phyloP scores from a whole-genome alignment of 2,113 vertebrate species.

The Lagopus leucura region DNA sequence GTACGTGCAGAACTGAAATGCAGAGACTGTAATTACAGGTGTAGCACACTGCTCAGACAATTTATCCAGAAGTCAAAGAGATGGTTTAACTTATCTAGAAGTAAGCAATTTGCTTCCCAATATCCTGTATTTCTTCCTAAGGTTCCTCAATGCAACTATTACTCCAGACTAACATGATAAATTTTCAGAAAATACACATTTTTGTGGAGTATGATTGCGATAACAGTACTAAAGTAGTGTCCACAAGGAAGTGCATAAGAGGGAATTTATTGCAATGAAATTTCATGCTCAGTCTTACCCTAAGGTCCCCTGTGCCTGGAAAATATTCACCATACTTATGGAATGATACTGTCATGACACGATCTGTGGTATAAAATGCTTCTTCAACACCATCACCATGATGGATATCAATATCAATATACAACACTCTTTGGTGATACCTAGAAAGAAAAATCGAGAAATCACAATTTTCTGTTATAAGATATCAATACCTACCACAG shows the following conservation, averaged over 20 bases:
- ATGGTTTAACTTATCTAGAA: background rate
- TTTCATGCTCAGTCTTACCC: constrained; percentile 75
- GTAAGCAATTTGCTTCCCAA: background rate
- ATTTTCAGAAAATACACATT: background rate
- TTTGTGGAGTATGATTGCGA: background rate
- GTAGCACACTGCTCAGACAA: background rate
- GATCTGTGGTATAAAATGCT: constrained; percentile 88
- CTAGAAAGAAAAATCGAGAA: constrained; percentile 59
- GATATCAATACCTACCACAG: background rate
- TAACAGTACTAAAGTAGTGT: background rate
- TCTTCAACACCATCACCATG: constrained; percentile 89
- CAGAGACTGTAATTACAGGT: background rate
- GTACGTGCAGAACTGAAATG: background rate
- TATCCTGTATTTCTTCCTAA: background rate
- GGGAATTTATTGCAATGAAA: background rate
- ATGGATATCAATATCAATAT: constrained; percentile 89
- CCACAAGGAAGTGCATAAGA: background rate
- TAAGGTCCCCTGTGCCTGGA: constrained; percentile 85
- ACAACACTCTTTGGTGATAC: constrained; percentile 88
- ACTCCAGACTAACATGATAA: background rate
- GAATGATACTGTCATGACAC: constrained; percentile 89
- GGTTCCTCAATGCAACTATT: background rate
- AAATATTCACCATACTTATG: constrained; percentile 89
- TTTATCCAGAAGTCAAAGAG: background rate
- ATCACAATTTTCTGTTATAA: background rate